Base-by-base conservation (phyloP, 1,140 invertebrate genomes). In the Caenorhabditis tropicalis region DNA sequence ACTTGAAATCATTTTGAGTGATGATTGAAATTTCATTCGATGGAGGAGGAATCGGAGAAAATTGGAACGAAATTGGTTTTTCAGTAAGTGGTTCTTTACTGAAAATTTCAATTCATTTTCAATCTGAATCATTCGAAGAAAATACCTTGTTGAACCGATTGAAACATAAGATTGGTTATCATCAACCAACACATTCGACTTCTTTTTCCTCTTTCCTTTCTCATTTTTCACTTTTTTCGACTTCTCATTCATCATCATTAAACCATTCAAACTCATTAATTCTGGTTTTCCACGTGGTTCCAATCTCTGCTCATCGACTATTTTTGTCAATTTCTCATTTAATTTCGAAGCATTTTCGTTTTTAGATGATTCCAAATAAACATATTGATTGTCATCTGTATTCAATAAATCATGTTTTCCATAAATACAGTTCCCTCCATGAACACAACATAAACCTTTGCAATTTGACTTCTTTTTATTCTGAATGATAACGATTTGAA, bases 341-440 rank as follows among this genome's bases (percentile, higher is more conserved):
- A 70, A 70, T 36, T 70, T 70, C 24, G 60, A 70, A n/a, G 60
- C 60, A n/a, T 70, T 33, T 36, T 70, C 31, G 2, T 36, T 70
- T n/a, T 70, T 70, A 2, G 24, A 24, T 1, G 31, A 70, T n/a
- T 16, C 31, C 60, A 70, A 70, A 70, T 70, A 36, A 3, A 70
- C 60, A 39, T 70, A 70, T 39, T 70, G 60, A 36, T 70, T 70
- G 12, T 70, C 60, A 24, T 70, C 33, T 12, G 31, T 19, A 15
- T 70, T 70, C 60, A 3, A n/a, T n/a, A n/a, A 15, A 39, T 39
- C 15, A 6, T 39, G 31, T 16, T 33, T 21, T 9, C 49, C n/a
- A n/a, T 70, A 70, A 24, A n/a, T 15, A 70, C 60, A 70, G 5
- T 36, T 70, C 4, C 19, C 9, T 16, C 60, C 60, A n/a, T 70